These are phyloP conservation scores for Acyrthosiphon pisum DNA, from an alignment of 1,140 invertebrate genomes.

Conservation along the genomic window DNA sequence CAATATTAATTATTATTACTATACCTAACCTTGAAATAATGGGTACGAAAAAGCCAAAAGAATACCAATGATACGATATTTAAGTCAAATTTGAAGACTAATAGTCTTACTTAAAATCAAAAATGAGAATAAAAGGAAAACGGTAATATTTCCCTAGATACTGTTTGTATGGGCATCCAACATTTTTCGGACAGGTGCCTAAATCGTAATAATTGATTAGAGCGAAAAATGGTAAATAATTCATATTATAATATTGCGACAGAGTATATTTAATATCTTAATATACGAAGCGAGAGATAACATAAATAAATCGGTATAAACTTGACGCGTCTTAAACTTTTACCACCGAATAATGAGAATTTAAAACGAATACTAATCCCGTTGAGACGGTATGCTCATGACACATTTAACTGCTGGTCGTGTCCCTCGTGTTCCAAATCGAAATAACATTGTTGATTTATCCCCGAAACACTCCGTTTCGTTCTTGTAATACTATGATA, in stretches of 20 bases:
- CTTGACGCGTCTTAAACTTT: not conserved
- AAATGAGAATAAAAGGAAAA: too few species aligned
- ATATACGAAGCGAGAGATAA: not conserved
- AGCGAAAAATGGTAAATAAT: too few species aligned
- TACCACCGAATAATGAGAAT: not conserved
- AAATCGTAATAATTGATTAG: too few species aligned
- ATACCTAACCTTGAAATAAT: not conserved
- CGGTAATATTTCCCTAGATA: too few species aligned
- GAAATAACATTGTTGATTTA: not conserved
- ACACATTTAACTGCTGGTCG: not conserved
- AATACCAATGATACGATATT: not conserved
- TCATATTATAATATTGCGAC: not conserved
- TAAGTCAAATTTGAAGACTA: too few species aligned
- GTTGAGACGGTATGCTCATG: not conserved
- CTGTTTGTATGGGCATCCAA: not conserved
- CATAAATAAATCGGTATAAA: not conserved
- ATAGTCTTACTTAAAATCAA: too few species aligned
- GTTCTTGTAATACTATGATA: not conserved
- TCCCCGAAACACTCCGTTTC: not conserved
- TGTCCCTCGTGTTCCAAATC: not conserved
- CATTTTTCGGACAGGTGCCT: too few species aligned
- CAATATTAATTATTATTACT: too few species aligned
- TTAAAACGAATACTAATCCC: not conserved
- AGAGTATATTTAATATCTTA: not conserved
- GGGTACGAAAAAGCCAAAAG: not conserved